Evolutionary conservation across 2,888 invertebrate genomes (phyloP), one percentile per base, ranked within the genome.

Genomic region (Drosophila parthenogenetica): DNA sequence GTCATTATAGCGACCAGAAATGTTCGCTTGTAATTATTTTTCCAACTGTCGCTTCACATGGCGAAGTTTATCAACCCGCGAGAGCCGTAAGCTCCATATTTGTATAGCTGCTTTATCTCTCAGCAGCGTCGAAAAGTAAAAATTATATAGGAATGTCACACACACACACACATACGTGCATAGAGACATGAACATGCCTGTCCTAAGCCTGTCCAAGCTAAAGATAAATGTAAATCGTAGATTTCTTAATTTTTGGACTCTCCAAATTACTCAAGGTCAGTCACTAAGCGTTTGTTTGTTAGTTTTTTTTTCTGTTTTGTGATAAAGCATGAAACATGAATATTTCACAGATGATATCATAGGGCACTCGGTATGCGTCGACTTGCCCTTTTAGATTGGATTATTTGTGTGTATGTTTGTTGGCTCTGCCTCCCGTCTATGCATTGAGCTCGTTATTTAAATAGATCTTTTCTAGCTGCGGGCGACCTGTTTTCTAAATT

Each of bases 301-400:
- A 11, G 29, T 42, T 48, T 69, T 42, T 61, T 57, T 53, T 53
- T 13, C 40, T n/a, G 16, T 29, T n/a, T 19, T 46, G 13, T 61
- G 83, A 81, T 85, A 85, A 85, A 69, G 49, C 69, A 58, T 51
- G 50, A 85, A 69, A 45, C 69, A 58, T 51, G 55, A 81, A 87
- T 87, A 77, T 49, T 78, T 73, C n/a, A 55, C 37, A 64, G 81
- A 82, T 82, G 81, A 82, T 86, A 82, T 82, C 81, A 82, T 82
- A 83, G 83, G 78, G 76, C 83, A 77, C 11, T 16, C 48, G 3
- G 17, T 16, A 58, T 49, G 50, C 59, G 49, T 32, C 49, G 35
- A 14, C 49, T 46, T 61, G 60, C 61, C 59, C 69, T 85, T 73
- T 73, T 62, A 75, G 39, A 82, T 77, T 77, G 29, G 16, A 57